Percentiles rank a stretch among this genome's conserved stretches.
Evolutionary conservation across 2,113 vertebrate species (phyloP).

Genomic region (Hemicordylus capensis): DNA sequence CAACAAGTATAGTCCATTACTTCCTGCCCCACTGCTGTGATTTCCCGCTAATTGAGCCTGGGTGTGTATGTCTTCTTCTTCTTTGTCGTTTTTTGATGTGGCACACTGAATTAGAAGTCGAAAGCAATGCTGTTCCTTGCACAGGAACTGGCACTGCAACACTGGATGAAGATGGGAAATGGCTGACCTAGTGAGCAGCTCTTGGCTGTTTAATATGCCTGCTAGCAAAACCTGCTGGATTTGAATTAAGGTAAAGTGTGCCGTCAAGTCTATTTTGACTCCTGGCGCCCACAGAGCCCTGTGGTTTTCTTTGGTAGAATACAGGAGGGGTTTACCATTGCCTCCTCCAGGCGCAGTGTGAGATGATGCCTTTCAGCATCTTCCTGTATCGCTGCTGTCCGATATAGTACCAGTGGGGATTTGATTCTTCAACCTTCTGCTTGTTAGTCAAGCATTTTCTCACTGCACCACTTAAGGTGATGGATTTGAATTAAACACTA

Average conservation of each 20-base stretch:
- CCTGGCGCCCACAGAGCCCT: too few relatives aligned
- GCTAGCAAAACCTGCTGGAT: background rate
- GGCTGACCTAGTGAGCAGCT: background rate
- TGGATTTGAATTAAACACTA: background rate
- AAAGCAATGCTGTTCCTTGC: background rate
- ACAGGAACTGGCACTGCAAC: background rate
- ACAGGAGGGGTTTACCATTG: too few relatives aligned
- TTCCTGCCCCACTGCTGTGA: background rate
- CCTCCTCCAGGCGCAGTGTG: too few relatives aligned
- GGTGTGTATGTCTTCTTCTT: background rate
- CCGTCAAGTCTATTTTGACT: too few relatives aligned
- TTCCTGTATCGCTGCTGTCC: too few relatives aligned
- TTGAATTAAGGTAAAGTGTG: too few relatives aligned
- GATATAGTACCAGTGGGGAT: too few relatives aligned
- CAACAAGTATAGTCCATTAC: background rate
- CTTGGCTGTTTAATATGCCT: background rate
- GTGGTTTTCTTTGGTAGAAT: too few relatives aligned
- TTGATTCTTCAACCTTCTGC: too few relatives aligned
- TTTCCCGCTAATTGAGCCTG: background rate
- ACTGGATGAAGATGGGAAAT: background rate
- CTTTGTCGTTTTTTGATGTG: background rate
- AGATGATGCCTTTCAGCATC: too few relatives aligned
- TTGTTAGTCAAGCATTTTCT: too few relatives aligned
- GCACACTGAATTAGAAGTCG: background rate
- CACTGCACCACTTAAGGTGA: too few relatives aligned